These are phyloP conservation scores for Ellobius talpinus DNA, from an alignment of 2,113 vertebrate genomes.

Conservation along the genomic window DNA sequence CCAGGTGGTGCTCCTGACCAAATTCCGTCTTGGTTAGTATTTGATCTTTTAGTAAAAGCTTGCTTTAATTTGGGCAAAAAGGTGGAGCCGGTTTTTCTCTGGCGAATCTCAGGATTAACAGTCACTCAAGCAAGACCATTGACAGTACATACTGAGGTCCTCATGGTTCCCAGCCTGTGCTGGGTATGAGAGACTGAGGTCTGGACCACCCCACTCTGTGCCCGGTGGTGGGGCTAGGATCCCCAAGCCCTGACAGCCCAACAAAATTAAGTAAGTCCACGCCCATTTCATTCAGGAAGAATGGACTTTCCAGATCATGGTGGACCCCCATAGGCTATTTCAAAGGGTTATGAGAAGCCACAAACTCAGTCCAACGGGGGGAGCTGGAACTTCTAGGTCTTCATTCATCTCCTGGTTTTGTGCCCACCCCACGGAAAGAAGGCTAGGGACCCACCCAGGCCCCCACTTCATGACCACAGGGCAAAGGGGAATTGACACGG, in stretches of 20 bases:
- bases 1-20: not conserved
- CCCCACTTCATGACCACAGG: not conserved
- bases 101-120: not conserved
- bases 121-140: not conserved
- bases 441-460: not conserved
- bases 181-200: no score
- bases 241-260: no score
- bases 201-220: not conserved
- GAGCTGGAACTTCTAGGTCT: not conserved
- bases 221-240: not conserved
- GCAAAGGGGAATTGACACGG: not conserved
- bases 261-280: not conserved
- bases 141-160: not conserved
- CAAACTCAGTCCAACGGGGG: no score
- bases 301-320: not conserved
- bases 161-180: not conserved
- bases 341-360: not conserved
- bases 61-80: not conserved
- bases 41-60: not conserved
- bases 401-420: not conserved
- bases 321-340: no score
- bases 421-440: not conserved
- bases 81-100: not conserved
- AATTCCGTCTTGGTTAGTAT: not conserved
- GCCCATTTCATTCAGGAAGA: not conserved